Base-by-base conservation (phyloP, 2,888 invertebrate species). In the Drosophila paramelanica region DNA sequence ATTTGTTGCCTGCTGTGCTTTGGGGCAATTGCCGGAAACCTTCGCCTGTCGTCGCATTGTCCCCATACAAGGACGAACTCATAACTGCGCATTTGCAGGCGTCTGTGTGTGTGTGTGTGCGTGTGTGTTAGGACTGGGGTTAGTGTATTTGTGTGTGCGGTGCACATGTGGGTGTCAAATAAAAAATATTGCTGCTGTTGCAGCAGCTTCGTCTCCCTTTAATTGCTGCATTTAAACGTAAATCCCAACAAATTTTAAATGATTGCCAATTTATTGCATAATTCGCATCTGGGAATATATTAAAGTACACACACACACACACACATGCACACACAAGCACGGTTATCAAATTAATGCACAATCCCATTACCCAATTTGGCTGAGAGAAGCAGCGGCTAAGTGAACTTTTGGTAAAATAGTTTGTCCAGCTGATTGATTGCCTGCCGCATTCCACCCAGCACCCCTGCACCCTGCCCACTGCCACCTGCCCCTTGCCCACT, bases 341-440 rank as follows among this genome's bases (percentile, higher is more conserved):
- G 20, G 27, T 51, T 13, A 46, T 42, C 33, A 60, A 69, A 64
- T 47, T 75, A 75, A 62, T 70, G 55, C 51, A 51, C 33, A 46
- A 25, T 23, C 46, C 43, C 33, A 59, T 59, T 31, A 58, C 46
- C 5, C 53, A 39, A 38, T 13, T 20, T 13, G 8, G 45, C 10
- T 13, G 14, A 5, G 33, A 33, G 33, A 17, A 36, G 36, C 20
- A 38, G 41, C n/a, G 36, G 57, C 52, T 47, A 41, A 66, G 8
- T 42, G 17, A 39, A 51, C 58, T 60, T 49, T 64, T 51, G 38
- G 46, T 70, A 52, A 70, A 77, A 81, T 81, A 84, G 88, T 67
- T 77, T 59, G 67, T 55, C 64, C 81, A 55, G 53, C 70, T 84
- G 88, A 88, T 81, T 67, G 88, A 88, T 81, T 78, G 65, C 59